Conservation (phyloP, 2,888 invertebrate genomes). For the Laothoe populi region DNA sequence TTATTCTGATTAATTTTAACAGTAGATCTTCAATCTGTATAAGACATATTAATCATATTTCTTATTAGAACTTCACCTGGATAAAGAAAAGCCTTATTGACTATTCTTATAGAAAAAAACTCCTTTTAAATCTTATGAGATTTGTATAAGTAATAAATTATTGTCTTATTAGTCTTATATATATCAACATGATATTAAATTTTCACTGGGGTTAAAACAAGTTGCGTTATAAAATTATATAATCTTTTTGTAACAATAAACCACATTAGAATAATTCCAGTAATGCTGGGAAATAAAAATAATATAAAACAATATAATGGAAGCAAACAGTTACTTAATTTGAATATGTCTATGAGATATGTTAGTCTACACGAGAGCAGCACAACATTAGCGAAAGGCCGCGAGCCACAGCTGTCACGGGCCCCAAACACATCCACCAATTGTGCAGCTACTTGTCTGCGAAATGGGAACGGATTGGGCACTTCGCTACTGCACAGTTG, state of each 20-base stretch:
- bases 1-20: too few species aligned
- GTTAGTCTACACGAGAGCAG: constrained; percentile 46
- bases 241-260: background rate
- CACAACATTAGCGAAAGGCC: constrained; percentile 56
- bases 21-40: too few species aligned
- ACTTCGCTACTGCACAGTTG: background rate
- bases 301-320: too few species aligned
- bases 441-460: constrained; percentile 41
- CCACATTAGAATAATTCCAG: background rate
- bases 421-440: constrained; percentile 46
- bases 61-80: background rate
- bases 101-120: background rate
- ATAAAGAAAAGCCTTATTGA: background rate
- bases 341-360: constrained; percentile 37
- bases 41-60: too few species aligned
- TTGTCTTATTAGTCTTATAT: background rate
- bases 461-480: constrained; percentile 3
- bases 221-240: too few species aligned
- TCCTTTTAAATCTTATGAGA: background rate
- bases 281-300: background rate
- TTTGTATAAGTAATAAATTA: background rate
- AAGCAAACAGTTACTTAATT: too few species aligned
- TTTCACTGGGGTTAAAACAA: too few species aligned
- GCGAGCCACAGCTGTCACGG: constrained; percentile 51
- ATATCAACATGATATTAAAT: too few species aligned